A percentile compares a stretch with the other conserved stretches of the same genome.
These are phyloP conservation scores for Luperina nickerlii DNA, from an alignment of 2,888 invertebrate genomes.

Conservation along the genomic window DNA sequence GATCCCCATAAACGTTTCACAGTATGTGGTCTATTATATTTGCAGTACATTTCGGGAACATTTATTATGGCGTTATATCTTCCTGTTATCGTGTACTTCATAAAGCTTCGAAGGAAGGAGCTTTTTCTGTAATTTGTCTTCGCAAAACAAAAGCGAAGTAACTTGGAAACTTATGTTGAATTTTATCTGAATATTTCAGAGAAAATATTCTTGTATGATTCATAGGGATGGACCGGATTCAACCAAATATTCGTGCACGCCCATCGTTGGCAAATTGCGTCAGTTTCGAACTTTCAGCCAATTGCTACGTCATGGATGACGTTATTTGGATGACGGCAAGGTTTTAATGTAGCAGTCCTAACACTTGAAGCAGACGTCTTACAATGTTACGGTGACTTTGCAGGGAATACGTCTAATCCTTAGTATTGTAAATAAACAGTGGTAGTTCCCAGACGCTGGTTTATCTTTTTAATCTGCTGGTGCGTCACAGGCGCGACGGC, in stretches of 20 bases:
- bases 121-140: constrained; percentile 23
- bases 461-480: constrained; percentile 64
- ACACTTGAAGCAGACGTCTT: constrained; percentile 35
- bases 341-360: not conserved
- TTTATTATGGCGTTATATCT: not conserved
- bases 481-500: constrained; percentile 78
- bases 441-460: constrained; percentile 60
- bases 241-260: not conserved
- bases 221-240: constrained; percentile 14
- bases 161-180: constrained; percentile 16
- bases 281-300: not conserved
- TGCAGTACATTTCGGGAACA: constrained; percentile 18
- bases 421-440: constrained; percentile 63
- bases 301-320: constrained; percentile 12
- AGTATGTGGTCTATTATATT: constrained; percentile 31
- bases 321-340: not conserved
- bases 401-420: constrained; percentile 25
- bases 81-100: constrained; percentile 11
- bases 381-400: constrained; percentile 50
- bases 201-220: constrained; percentile 21
- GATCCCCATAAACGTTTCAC: constrained; percentile 15
- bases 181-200: constrained; percentile 6
- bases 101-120: constrained; percentile 14
- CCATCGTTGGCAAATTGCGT: not conserved
- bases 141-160: constrained; percentile 37